Evolutionary conservation across 2,113 vertebrate genomes (phyloP).

Genomic region (Penelope pileata): DNA sequence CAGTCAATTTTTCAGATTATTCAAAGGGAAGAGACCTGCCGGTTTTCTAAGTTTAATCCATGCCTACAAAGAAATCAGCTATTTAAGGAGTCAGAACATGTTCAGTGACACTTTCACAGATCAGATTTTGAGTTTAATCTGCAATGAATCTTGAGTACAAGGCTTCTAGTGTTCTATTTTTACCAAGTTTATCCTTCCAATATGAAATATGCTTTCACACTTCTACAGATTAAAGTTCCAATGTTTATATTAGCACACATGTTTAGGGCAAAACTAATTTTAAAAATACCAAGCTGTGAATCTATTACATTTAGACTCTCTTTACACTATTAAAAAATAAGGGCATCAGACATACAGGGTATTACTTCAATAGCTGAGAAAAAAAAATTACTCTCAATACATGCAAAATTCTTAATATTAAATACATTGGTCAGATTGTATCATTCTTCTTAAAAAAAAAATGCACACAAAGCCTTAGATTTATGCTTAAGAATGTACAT

Average conservation of each 20-base stretch:
- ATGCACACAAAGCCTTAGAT: not conserved
- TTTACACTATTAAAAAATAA: not conserved
- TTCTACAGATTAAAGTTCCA: constrained; percentile 37
- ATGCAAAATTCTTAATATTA: not conserved
- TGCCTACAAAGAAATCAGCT: constrained; percentile 17
- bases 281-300: constrained; percentile 27
- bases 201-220: constrained; percentile 56
- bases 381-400: not conserved
- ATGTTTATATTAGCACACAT: constrained; percentile 57
- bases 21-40: not conserved
- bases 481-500: not conserved
- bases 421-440: not conserved
- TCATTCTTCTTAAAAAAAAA: not conserved
- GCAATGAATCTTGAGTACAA: constrained; percentile 52
- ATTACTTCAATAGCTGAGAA: not conserved
- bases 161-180: constrained; percentile 27
- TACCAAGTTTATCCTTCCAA: constrained; percentile 51
- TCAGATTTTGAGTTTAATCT: constrained; percentile 52
- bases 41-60: constrained; percentile 18
- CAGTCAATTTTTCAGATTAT: not conserved
- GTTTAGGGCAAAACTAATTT: constrained; percentile 58
- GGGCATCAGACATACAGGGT: not conserved
- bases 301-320: not conserved
- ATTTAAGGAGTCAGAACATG: constrained; percentile 47
- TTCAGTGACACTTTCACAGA: not conserved